phyloP scores from a whole-genome alignment of 2,888 invertebrate genomes.

The Perdita meconis region DNA sequence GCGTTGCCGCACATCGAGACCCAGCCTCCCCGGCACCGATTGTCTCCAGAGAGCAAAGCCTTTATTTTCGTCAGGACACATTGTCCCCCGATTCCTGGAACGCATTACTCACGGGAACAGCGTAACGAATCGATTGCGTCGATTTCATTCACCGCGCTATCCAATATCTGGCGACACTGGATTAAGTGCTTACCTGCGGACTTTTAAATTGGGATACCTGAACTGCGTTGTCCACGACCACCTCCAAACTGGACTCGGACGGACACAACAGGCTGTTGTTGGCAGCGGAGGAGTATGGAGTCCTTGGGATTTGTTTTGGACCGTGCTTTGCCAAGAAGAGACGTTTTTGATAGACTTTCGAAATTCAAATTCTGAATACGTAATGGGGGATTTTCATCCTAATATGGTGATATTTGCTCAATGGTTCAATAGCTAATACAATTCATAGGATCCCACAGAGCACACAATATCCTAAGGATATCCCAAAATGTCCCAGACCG shows the following conservation, averaged over 20 bases:
- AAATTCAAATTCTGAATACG: no score
- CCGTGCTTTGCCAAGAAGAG: no score
- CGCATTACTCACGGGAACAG: constrained; percentile 30
- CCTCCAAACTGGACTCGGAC: not conserved
- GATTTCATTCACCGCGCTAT: constrained; percentile 56
- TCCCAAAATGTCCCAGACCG: no score
- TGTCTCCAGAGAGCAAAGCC: constrained; percentile 45
- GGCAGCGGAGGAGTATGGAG: no score
- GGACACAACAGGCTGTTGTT: not conserved
- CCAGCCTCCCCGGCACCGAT: constrained; percentile 31
- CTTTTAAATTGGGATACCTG: constrained; percentile 35
- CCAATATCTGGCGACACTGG: constrained; percentile 38
- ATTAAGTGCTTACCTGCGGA: constrained; percentile 43
- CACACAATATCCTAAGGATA: no score
- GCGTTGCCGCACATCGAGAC: not conserved
- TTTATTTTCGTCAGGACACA: constrained; percentile 53
- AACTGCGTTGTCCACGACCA: not conserved
- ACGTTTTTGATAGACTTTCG: no score
- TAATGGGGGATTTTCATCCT: no score
- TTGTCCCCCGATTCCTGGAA: constrained; percentile 43
- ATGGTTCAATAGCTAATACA: no score
- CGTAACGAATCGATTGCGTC: constrained; percentile 53
- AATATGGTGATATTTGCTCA: no score
- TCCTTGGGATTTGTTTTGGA: no score
- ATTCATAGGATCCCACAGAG: no score